Evolutionary conservation across 1,140 invertebrate genomes (phyloP).

Genomic region (Fopius arisanus): DNA sequence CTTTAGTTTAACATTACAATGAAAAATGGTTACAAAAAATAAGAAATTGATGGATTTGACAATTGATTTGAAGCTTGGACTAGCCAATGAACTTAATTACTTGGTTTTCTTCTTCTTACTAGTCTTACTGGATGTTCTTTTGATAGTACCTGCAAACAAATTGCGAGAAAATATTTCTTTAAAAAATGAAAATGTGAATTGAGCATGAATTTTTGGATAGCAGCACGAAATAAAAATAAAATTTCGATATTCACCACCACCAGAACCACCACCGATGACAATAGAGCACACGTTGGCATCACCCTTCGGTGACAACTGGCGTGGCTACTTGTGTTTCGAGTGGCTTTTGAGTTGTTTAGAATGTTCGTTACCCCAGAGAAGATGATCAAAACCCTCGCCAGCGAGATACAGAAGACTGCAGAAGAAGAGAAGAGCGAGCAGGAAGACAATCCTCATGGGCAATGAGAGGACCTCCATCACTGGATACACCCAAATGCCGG

Average conservation of each 20-base stretch:
- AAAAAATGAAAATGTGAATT: no score
- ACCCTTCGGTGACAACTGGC: constrained; percentile 45
- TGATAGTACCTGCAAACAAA: constrained; percentile 45
- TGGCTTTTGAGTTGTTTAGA: constrained; percentile 54
- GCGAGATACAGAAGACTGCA: constrained; percentile 71
- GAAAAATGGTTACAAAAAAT: neutral
- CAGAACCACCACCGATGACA: constrained; percentile 53
- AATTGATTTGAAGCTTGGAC: neutral
- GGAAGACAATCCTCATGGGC: constrained; percentile 76
- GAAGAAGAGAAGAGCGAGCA: constrained; percentile 69
- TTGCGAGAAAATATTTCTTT: constrained; percentile 29
- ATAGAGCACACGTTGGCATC: constrained; percentile 41
- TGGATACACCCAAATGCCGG: constrained; percentile 87
- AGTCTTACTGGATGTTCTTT: constrained; percentile 40
- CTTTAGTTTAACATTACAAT: neutral
- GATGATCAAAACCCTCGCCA: constrained; percentile 75
- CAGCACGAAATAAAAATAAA: constrained; percentile 15
- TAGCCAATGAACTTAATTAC: constrained; percentile 34
- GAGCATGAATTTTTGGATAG: neutral
- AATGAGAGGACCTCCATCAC: constrained; percentile 78
- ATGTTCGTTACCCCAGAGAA: constrained; percentile 75
- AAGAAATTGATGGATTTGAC: neutral
- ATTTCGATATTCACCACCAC: constrained; percentile 52
- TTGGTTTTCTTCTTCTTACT: constrained; percentile 47
- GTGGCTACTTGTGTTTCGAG: constrained; percentile 56